Conservation (phyloP, 1,140 invertebrate genomes). For the Drosophila miranda region DNA sequence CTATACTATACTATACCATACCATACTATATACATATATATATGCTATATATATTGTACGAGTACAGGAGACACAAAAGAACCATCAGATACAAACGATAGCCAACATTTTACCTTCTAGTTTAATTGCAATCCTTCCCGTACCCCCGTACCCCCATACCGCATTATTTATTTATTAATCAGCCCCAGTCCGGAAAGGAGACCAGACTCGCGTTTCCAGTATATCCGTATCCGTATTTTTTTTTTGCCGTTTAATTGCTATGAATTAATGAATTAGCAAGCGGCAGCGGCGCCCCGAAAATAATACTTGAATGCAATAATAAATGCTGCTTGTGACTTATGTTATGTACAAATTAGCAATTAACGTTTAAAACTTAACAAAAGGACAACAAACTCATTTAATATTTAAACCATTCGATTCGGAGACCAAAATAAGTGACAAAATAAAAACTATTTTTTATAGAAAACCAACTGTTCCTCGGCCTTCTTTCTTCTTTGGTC, state of each 20-base stretch:
- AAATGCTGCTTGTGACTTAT: conserved; percentile 77
- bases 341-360: conserved; percentile 79
- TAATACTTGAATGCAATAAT: conserved; percentile 58
- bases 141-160: neutral
- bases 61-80: neutral
- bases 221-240: neutral
- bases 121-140: conserved; percentile 33
- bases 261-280: neutral
- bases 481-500: neutral
- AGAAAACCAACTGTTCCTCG: conserved; percentile 19
- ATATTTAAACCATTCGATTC: conserved; percentile 34
- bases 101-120: conserved; percentile 25
- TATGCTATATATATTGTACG: too few relatives aligned
- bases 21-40: too few relatives aligned
- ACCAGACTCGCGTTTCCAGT: too few relatives aligned
- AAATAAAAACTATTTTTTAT: conserved; percentile 65
- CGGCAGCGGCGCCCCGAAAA: neutral
- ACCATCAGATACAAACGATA: conserved; percentile 2
- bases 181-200: neutral
- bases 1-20: neutral
- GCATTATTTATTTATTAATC: conserved; percentile 31
- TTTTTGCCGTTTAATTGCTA: conserved; percentile 23
- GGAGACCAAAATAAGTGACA: conserved; percentile 55
- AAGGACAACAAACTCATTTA: conserved; percentile 49
- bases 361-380: conserved; percentile 44